Base-by-base conservation (phyloP, 1,140 invertebrate genomes). In the Drosophila setifemur region DNA sequence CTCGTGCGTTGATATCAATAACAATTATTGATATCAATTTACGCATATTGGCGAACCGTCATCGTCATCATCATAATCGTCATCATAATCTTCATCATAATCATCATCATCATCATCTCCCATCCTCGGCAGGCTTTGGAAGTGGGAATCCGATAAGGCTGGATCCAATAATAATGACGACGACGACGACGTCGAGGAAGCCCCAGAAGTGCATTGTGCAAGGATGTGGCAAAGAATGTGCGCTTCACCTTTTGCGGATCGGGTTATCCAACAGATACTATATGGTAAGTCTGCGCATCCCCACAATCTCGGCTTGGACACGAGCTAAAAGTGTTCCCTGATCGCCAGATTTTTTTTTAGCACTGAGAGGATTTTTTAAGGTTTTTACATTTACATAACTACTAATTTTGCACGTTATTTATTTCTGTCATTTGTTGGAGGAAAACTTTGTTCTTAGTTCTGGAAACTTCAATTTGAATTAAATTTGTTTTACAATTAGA, bases 1-100 rank as follows among this genome's bases (percentile, higher is more conserved):
- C 76, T 75, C 73, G 73, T 85, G 78, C 79, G 73, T 73, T 42
- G 75, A 86, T 85, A 85, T 85, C 81, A 67, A 85, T 86, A 86
- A 79, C 79, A 75, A 77, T 77, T 70, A 79, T 79, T 71, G 74
- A 79, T 74, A 85, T 85, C 75, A 71, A 55, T 75, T 85, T 86
- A 71, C 74, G 40, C 52, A 61, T 70, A 48, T 28, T 49, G n/a
- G 29, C 37, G 6, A 21, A n/a, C 55, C 31, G 23, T 40, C 55
- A 21, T 44, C 49, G 12, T 23, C 48, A 33, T 35, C 48, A n/a
- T n/a, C n/a, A n/a, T n/a, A n/a, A n/a, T n/a, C n/a, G n/a, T n/a
- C n/a, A n/a, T n/a, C n/a, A n/a, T n/a, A n/a, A n/a, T n/a, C n/a
- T n/a, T n/a, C n/a, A n/a, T n/a, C n/a, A n/a, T n/a, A n/a, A 69